Evolutionary conservation across 64 coral and sea anemone species (phyloP).

Genomic region (Montipora efflorescens): DNA sequence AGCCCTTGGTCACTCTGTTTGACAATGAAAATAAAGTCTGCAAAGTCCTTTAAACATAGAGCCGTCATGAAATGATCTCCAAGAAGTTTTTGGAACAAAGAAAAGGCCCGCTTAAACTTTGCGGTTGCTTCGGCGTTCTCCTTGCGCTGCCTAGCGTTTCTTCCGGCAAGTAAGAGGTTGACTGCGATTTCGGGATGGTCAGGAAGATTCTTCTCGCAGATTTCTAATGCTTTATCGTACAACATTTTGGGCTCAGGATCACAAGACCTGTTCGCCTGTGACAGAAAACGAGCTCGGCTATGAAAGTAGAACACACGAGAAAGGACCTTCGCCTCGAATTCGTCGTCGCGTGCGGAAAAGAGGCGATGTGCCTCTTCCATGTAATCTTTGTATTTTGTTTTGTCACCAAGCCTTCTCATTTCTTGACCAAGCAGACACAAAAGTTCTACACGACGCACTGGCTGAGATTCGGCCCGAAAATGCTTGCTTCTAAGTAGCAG

Average conservation of each 20-base stretch:
- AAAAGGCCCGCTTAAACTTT: background rate
- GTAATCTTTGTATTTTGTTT: too few relatives aligned
- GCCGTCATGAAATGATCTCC: slow-evolving; percentile 44
- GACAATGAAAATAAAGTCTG: background rate
- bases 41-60: slow-evolving; percentile 15
- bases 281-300: slow-evolving; percentile 20
- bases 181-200: slow-evolving; percentile 12
- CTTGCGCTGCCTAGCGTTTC: background rate
- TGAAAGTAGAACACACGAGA: slow-evolving; percentile 7
- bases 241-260: background rate
- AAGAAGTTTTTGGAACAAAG: background rate
- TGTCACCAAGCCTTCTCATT: too few relatives aligned
- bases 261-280: background rate
- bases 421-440: too few relatives aligned
- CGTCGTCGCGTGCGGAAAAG: too few relatives aligned
- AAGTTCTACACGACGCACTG: too few relatives aligned
- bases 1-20: background rate
- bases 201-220: background rate
- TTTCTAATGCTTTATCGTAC: background rate
- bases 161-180: background rate
- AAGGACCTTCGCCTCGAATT: background rate
- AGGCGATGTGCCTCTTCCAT: too few relatives aligned
- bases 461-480: background rate
- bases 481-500: too few relatives aligned
- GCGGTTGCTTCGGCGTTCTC: background rate